These are phyloP conservation scores for Catharus fuscescens DNA, from an alignment of 2,113 vertebrate species.

Conservation along the genomic window DNA sequence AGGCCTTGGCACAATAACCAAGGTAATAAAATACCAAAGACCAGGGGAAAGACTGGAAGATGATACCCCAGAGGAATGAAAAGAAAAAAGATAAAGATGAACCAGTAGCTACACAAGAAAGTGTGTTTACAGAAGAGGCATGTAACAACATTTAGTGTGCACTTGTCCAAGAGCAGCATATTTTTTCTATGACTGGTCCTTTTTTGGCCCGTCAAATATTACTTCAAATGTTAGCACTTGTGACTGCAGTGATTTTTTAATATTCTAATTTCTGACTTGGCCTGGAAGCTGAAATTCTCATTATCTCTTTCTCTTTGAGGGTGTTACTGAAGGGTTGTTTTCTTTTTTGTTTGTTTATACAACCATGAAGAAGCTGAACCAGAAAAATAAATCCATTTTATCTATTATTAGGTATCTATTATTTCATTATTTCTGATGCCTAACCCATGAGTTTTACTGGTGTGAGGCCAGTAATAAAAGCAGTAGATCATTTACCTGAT, in stretches of 20 bases:
- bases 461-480: background rate
- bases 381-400: background rate
- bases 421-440: background rate
- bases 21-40: background rate
- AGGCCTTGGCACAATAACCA: background rate
- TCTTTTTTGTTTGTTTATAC: no score
- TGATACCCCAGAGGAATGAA: background rate
- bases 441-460: background rate
- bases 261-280: background rate
- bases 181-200: background rate
- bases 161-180: background rate
- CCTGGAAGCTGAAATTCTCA: background rate
- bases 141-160: fast-evolving
- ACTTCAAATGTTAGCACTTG: background rate
- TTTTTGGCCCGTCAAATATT: background rate
- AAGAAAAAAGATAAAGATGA: background rate
- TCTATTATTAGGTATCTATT: background rate
- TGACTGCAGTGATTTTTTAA: background rate
- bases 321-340: no score
- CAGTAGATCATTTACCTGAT: background rate
- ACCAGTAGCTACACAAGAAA: background rate
- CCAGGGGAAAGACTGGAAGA: background rate
- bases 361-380: background rate
- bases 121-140: background rate
- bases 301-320: background rate